Evolutionary conservation across 2,113 vertebrate genomes (phyloP).

Genomic region (Mystacornis crossleyi): DNA sequence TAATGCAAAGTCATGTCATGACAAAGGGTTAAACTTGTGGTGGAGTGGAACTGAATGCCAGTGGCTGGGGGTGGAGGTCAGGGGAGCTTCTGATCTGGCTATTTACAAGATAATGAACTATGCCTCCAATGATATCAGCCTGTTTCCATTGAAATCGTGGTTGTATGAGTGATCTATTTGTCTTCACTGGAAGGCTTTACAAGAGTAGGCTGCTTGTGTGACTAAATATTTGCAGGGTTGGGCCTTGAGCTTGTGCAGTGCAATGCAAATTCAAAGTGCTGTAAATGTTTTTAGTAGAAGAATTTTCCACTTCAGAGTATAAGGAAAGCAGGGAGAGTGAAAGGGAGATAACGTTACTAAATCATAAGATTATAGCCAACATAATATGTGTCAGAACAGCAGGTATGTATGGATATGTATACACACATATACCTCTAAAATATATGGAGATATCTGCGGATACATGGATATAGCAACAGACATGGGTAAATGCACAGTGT

Average conservation of each 20-base stretch:
- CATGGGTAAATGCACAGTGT: not conserved
- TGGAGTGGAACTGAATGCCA: not conserved
- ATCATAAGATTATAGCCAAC: not conserved
- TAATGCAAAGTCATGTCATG: not conserved
- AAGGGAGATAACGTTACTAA: constrained; percentile 7
- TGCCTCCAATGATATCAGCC: not conserved
- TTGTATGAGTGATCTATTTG: constrained; percentile 5
- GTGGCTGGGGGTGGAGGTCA: not conserved
- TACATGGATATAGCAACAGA: not conserved
- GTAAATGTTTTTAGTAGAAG: constrained; percentile 29
- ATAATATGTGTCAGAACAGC: not conserved
- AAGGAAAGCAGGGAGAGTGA: constrained; percentile 11
- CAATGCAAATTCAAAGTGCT: constrained; percentile 31
- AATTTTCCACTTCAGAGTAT: constrained; percentile 34
- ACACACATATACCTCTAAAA: not conserved
- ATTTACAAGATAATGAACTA: constrained; percentile 29
- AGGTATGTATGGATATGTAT: not conserved
- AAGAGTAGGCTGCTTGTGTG: not conserved
- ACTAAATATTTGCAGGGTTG: constrained; percentile 50
- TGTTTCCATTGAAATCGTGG: not conserved
- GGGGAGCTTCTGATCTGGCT: not conserved
- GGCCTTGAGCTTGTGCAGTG: constrained; percentile 50
- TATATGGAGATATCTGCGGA: not conserved
- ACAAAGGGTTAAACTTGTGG: not conserved
- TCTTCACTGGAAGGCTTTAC: constrained; percentile 1